A percentile compares a stretch with the other conserved stretches of the same genome.
Evolutionary conservation across 2,113 vertebrate genomes (phyloP).

Genomic region (Panurus biarmicus): DNA sequence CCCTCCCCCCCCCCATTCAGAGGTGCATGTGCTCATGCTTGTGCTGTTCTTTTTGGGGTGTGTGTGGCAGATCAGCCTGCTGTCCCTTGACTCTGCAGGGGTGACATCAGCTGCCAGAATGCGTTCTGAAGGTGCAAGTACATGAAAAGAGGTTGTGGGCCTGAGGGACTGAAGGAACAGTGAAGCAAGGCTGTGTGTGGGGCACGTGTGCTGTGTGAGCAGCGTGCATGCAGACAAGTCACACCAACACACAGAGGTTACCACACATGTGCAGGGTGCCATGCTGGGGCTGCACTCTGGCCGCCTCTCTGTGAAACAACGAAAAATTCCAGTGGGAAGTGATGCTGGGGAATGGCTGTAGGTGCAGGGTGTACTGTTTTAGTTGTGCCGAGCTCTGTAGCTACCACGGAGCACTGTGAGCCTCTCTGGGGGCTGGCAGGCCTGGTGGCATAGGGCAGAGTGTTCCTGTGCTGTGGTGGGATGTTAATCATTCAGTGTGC

Average conservation of each 20-base stretch:
- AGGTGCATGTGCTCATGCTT: too few species aligned
- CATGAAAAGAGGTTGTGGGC: too few species aligned
- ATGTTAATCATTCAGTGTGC: background rate
- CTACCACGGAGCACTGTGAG: accelerated
- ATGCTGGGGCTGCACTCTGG: too few species aligned
- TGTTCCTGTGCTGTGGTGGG: too few species aligned
- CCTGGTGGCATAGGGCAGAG: accelerated
- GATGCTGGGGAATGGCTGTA: background rate
- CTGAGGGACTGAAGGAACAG: background rate
- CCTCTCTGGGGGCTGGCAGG: accelerated
- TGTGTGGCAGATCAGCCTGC: accelerated
- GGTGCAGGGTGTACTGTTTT: background rate
- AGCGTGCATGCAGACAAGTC: accelerated
- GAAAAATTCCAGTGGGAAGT: background rate
- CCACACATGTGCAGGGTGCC: accelerated
- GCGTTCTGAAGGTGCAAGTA: accelerated
- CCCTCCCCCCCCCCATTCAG: accelerated
- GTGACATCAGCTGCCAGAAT: accelerated
- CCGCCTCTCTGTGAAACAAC: accelerated
- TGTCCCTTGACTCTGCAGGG: too few species aligned
- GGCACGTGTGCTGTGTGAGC: accelerated
- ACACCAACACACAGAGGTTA: background rate
- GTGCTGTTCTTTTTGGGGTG: background rate
- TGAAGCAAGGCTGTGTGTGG: accelerated
- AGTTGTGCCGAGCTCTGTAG: accelerated